phyloP scores from a whole-genome alignment of 2,888 invertebrate species.

The Uropetala carovei region DNA sequence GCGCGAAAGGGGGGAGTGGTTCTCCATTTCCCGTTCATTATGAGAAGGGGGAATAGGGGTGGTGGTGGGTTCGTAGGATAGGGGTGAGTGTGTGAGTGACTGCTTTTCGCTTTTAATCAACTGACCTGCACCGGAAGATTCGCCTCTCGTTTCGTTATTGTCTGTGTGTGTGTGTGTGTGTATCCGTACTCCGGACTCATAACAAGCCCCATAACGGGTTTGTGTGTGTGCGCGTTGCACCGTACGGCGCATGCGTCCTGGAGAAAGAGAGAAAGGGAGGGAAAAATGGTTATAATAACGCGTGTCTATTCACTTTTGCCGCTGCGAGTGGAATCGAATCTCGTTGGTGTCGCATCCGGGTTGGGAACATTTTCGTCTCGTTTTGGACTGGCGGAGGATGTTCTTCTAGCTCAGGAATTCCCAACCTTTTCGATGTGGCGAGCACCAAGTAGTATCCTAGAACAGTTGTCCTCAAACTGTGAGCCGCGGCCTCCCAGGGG shows the following conservation, averaged over 20 bases:
- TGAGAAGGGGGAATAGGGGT: background rate
- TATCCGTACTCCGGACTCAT: too few relatives aligned
- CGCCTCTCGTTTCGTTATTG: background rate
- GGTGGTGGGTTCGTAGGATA: background rate
- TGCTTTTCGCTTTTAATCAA: conserved; percentile 36
- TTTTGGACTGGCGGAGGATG: too few relatives aligned
- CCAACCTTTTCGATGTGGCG: too few relatives aligned
- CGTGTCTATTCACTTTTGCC: background rate
- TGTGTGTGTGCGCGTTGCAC: too few relatives aligned
- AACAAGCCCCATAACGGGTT: too few relatives aligned
- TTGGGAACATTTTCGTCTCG: too few relatives aligned
- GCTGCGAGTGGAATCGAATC: background rate
- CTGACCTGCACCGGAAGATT: conserved; percentile 28
- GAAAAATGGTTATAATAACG: background rate
- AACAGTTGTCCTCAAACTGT: too few relatives aligned
- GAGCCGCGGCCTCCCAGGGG: too few relatives aligned
- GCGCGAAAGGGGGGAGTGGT: background rate
- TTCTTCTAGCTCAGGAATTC: too few relatives aligned
- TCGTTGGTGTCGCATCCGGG: conserved; percentile 1
- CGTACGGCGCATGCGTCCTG: too few relatives aligned
- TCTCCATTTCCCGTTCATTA: conserved; percentile 43
- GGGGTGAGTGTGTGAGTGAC: background rate
- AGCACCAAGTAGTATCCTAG: too few relatives aligned
- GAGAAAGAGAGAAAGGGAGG: too few relatives aligned
- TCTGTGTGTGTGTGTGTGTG: background rate